Evolutionary conservation across 2,888 invertebrate genomes (phyloP).

Genomic region (Smittia sp.): DNA sequence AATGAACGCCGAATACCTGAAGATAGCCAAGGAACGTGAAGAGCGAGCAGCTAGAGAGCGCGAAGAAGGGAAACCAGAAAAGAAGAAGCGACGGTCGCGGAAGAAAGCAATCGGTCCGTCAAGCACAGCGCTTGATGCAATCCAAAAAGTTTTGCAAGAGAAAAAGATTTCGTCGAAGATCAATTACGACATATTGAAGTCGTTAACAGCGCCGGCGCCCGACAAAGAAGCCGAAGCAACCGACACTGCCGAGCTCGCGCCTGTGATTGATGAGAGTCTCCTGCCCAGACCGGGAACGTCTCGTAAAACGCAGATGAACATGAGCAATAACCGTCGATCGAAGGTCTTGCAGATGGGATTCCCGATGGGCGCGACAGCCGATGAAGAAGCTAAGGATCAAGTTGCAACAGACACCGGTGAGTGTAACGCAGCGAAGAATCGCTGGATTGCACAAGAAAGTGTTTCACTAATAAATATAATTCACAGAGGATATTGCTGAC

Average conservation of each 20-base stretch:
- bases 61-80: slow-evolving; percentile 85
- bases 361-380: slow-evolving; percentile 42
- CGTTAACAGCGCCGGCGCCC: slow-evolving; percentile 55
- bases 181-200: slow-evolving; percentile 93
- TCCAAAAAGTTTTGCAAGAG: slow-evolving; percentile 93
- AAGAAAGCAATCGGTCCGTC: slow-evolving; percentile 64
- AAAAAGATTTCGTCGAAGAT: slow-evolving; percentile 96
- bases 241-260: background rate
- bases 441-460: too few species aligned
- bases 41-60: slow-evolving; percentile 74
- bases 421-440: too few species aligned
- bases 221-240: slow-evolving; percentile 28
- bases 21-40: slow-evolving; percentile 81
- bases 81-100: slow-evolving; percentile 66
- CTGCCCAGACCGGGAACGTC: background rate
- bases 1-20: slow-evolving; percentile 82
- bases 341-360: slow-evolving; percentile 39
- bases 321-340: slow-evolving; percentile 30
- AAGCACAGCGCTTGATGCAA: slow-evolving; percentile 79
- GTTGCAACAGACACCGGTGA: slow-evolving; percentile 47
- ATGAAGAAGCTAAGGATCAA: slow-evolving; percentile 46
- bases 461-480: background rate
- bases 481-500: slow-evolving; percentile 49
- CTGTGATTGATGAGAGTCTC: background rate
- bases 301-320: slow-evolving; percentile 8